phyloP scores from a whole-genome alignment of 2,797 vertebrate genomes.

The Sarcophilus harrisii region DNA sequence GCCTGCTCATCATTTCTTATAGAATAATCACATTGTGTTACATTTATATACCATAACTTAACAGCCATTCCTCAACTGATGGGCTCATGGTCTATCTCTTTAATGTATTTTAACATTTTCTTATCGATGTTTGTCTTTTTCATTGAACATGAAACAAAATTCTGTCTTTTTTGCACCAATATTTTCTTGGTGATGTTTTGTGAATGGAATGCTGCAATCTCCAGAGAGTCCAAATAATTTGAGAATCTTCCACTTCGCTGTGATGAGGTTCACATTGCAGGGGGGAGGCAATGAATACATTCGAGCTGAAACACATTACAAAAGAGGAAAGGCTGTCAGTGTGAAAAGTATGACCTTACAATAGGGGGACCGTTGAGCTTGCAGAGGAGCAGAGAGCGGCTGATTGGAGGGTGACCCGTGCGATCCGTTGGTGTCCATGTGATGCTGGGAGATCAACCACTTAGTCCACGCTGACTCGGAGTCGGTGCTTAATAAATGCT shows the following conservation, averaged over 20 bases:
- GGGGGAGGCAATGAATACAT: background rate
- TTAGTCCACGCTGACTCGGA: background rate
- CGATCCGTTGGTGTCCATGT: background rate
- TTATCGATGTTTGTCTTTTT: background rate
- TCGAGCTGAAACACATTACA: background rate
- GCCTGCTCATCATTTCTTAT: no score
- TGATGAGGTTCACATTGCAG: background rate
- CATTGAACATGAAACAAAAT: background rate
- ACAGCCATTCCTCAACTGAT: no score
- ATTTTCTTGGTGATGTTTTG: background rate
- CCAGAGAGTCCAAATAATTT: background rate
- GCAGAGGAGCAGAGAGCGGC: background rate
- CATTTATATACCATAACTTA: no score
- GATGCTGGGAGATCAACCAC: background rate
- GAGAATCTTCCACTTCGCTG: background rate
- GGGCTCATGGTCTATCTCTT: background rate
- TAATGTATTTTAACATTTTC: background rate
- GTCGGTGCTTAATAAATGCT: background rate
- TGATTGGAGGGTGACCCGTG: background rate
- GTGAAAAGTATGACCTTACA: background rate
- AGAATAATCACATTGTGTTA: no score
- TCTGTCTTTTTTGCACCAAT: background rate
- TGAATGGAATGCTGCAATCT: background rate
- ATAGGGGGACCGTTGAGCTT: background rate
- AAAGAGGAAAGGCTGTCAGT: background rate